These are phyloP conservation scores for Drosophila pandora DNA, from an alignment of 1,140 invertebrate genomes.

Conservation along the genomic window DNA sequence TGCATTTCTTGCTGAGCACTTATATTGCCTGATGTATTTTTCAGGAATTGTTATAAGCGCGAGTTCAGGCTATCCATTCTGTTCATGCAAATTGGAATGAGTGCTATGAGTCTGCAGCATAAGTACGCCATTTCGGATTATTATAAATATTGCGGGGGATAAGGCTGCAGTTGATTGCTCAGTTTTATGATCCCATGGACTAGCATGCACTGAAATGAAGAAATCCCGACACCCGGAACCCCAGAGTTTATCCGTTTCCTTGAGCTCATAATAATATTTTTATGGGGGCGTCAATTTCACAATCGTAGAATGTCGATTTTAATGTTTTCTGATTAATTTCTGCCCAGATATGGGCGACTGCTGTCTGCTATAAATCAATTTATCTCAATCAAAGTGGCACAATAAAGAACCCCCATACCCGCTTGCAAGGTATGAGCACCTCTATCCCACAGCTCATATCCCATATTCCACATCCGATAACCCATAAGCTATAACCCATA, in stretches of 20 bases:
- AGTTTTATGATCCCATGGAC: conserved; percentile 14
- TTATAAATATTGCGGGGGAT: conserved; percentile 28
- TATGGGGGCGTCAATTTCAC: conserved; percentile 73
- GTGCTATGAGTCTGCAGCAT: conserved; percentile 6
- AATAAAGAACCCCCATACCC: conserved; percentile 31
- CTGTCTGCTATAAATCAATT: conserved; percentile 71
- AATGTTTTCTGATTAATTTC: conserved; percentile 77
- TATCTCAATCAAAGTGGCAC: conserved; percentile 72
- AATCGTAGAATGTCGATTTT: conserved; percentile 71
- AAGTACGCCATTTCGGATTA: conserved; percentile 35
- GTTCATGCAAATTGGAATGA: conserved; percentile 27
- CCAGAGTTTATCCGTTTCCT: conserved; percentile 2
- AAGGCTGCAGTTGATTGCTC: conserved; percentile 24
- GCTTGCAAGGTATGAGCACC: not conserved
- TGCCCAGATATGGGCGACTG: conserved; percentile 59
- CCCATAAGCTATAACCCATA: conserved; percentile 1
- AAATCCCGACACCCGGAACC: not conserved
- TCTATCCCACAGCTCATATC: not conserved
- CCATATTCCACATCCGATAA: not conserved
- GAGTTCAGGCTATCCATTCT: not conserved
- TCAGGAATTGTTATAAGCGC: conserved; percentile 8
- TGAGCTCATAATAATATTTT: conserved; percentile 66
- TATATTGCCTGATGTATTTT: conserved; percentile 15
- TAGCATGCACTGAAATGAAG: not conserved
- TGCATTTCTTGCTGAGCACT: not conserved